Evolutionary conservation across 2,888 invertebrate genomes (phyloP), one percentile per base, ranked within the genome.

Genomic region (Heliconius aoede): DNA sequence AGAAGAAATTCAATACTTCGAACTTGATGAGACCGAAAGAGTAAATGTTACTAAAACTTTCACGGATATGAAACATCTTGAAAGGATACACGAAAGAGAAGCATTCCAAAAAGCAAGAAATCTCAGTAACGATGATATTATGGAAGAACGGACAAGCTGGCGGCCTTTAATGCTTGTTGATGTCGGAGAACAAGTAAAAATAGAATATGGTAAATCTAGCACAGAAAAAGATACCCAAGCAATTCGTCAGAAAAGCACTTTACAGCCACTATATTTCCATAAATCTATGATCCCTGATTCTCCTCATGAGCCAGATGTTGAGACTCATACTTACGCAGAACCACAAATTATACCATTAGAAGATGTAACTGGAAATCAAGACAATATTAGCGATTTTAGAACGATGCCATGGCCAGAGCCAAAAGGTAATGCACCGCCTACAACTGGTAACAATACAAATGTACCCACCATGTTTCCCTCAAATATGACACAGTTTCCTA

Each of bases 11-110:
- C 96, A 97, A 84, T 99, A 96, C 91, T 99, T 99, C 90, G 99
- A 99, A 89, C 92, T 99, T 82, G 99, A 99, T 90, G 99, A 99
- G 91, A 98, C 97, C 24, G 99, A 99, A 92, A 95, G 99, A 86
- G 98, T 98, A 2, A 99, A 99, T 91, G 99, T 99, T 1, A 98
- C 97, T 4, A 98, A 97, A 90, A 97, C 96, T 51, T 99, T 99
- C 90, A 97, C 96, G 55, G 98, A 98, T 85, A 97, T 98, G 97
- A 98, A 98, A 87, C 96, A 97, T 88, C 96, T 98, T 94, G 99
- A 99, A 88, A 96, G 97, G 85, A 95, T 96, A 78, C 95, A 97
- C 84, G 99, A 99, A 93, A 95, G 97, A 74, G 97, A 97, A 86
- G 96, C 97, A n/a, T 95, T 98, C 86, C 96, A 96, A 84, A 96